Conservation (phyloP, 2,113 vertebrate species). For the Tachycineta bicolor region DNA sequence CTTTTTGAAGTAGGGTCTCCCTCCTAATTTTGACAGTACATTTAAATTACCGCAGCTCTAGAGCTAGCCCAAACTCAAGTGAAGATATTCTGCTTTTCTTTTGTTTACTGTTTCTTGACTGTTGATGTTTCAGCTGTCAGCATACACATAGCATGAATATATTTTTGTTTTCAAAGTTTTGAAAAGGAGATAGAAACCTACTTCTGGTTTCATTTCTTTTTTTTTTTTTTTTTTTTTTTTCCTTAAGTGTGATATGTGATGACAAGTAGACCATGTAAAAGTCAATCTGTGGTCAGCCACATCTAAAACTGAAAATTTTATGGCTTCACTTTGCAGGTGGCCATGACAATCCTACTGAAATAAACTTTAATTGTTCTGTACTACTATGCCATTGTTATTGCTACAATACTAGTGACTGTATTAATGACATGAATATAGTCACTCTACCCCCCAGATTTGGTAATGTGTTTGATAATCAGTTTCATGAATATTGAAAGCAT, state of each 20-base stretch:
- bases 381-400: background rate
- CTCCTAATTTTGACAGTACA: background rate
- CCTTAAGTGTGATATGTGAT: slow-evolving; percentile 20
- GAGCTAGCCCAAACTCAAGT: background rate
- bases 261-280: slow-evolving; percentile 61
- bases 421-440: background rate
- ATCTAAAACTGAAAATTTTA: slow-evolving; percentile 35
- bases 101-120: slow-evolving; percentile 17
- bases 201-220: background rate
- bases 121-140: slow-evolving; percentile 50
- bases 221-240: background rate
- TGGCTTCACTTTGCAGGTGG: background rate
- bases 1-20: background rate
- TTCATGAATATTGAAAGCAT: background rate
- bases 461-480: background rate
- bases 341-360: background rate
- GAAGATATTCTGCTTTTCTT: slow-evolving; percentile 2
- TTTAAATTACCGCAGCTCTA: background rate
- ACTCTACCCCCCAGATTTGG: background rate
- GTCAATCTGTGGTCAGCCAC: slow-evolving; percentile 47
- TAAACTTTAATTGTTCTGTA: background rate
- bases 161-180: slow-evolving; percentile 10
- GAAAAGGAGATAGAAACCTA: background rate
- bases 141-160: background rate
- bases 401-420: background rate